Conservation (phyloP, 2,113 vertebrate genomes). For the Neodontobutis hainanensis region DNA sequence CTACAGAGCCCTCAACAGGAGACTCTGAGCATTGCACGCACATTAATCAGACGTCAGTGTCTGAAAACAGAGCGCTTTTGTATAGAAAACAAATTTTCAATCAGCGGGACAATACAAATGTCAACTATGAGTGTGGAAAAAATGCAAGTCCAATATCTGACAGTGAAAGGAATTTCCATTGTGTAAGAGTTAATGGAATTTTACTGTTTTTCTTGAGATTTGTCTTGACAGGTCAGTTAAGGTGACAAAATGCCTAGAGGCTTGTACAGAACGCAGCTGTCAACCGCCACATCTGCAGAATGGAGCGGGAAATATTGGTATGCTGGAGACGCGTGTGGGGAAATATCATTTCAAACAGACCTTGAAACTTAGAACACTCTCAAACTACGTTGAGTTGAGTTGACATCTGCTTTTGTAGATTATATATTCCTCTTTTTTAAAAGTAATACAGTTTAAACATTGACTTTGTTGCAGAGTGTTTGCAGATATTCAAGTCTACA, state of each 20-base stretch:
- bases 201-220: slow-evolving; percentile 27
- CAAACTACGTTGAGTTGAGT: background rate
- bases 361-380: slow-evolving; percentile 12
- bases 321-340: slow-evolving; percentile 41
- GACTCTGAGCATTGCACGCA: slow-evolving; percentile 26
- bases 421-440: background rate
- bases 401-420: slow-evolving; percentile 12
- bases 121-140: slow-evolving; percentile 16
- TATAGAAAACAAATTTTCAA: background rate
- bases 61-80: slow-evolving; percentile 7
- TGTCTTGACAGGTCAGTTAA: slow-evolving; percentile 58
- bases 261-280: slow-evolving; percentile 45
- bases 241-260: slow-evolving; percentile 57
- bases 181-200: slow-evolving; percentile 36
- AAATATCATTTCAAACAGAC: slow-evolving; percentile 40
- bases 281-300: slow-evolving; percentile 33
- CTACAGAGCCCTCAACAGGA: slow-evolving; percentile 66
- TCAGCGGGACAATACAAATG: slow-evolving; percentile 26
- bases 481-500: no score
- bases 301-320: slow-evolving; percentile 29
- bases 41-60: background rate
- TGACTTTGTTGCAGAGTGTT: background rate
- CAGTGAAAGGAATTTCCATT: slow-evolving; percentile 49
- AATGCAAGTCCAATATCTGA: slow-evolving; percentile 25
- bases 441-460: background rate